phyloP scores from a whole-genome alignment of 2,113 vertebrate species.

The Corapipo altera region DNA sequence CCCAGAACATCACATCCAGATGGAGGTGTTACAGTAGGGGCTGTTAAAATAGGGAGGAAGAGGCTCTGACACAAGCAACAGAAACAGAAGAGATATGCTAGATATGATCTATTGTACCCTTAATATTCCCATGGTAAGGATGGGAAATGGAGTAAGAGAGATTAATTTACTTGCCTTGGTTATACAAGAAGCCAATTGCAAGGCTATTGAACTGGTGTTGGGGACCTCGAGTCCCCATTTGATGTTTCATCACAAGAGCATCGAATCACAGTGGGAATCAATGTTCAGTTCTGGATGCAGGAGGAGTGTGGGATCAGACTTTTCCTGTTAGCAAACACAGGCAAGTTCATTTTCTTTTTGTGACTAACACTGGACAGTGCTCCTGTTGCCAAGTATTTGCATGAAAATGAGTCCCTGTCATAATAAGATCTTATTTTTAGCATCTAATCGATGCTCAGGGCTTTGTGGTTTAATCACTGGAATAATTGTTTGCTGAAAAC shows the following conservation, averaged over 20 bases:
- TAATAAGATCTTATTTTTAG: conserved; percentile 70
- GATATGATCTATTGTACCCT: neutral
- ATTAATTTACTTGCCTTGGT: neutral
- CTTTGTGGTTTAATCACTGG: conserved; percentile 71
- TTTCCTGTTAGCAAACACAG: neutral
- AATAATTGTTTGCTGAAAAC: conserved; percentile 51
- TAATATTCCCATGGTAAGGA: neutral
- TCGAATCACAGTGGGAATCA: neutral
- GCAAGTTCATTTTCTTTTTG: neutral
- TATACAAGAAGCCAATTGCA: neutral
- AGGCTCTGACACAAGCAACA: neutral
- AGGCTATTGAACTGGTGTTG: neutral
- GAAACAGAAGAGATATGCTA: neutral
- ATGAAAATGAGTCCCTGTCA: conserved; percentile 47
- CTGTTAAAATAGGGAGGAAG: neutral
- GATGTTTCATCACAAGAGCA: neutral
- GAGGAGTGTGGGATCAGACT: neutral
- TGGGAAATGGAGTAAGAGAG: neutral
- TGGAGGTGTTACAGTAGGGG: neutral
- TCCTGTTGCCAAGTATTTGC: conserved; percentile 36
- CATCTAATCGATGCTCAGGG: conserved; percentile 59
- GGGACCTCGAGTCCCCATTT: neutral
- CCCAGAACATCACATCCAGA: neutral
- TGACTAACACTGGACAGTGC: neutral
- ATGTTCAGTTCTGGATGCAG: neutral